Conservation (phyloP, 2,888 invertebrate genomes). For the Tachina grossa region DNA sequence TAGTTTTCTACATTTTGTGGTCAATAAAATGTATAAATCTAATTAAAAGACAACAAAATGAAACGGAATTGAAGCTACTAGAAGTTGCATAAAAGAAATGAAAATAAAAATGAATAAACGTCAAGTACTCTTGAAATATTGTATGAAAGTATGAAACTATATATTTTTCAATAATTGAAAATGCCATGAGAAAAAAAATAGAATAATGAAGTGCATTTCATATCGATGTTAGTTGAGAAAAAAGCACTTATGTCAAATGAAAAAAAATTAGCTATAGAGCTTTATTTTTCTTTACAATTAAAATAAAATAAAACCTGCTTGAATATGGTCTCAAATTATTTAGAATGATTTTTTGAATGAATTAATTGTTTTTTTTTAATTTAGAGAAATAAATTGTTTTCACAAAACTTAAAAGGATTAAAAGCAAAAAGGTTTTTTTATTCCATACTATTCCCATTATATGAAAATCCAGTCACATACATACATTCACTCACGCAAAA, state of each 20-base stretch:
- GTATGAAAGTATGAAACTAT: background rate
- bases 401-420: too few relatives aligned
- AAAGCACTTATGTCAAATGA: background rate
- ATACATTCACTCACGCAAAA: too few relatives aligned
- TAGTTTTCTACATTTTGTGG: conserved; percentile 22
- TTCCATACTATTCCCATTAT: too few relatives aligned
- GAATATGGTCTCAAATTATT: too few relatives aligned
- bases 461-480: too few relatives aligned
- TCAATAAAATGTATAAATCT: conserved; percentile 59
- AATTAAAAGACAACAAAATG: conserved; percentile 57
- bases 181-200: conserved; percentile 4
- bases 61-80: conserved; percentile 28
- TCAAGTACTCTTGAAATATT: conserved; percentile 17
- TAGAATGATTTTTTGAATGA: too few relatives aligned
- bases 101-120: background rate
- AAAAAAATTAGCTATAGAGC: too few relatives aligned
- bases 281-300: too few relatives aligned
- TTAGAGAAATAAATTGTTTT: too few relatives aligned
- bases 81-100: background rate
- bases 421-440: too few relatives aligned
- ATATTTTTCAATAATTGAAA: background rate
- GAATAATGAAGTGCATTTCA: background rate
- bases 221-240: background rate
- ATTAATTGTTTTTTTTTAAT: too few relatives aligned
- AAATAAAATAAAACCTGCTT: too few relatives aligned